Percentiles rank a stretch among this genome's conserved stretches.
These are phyloP conservation scores for Ethmia dodecea DNA, from an alignment of 2,888 invertebrate genomes.

Conservation along the genomic window DNA sequence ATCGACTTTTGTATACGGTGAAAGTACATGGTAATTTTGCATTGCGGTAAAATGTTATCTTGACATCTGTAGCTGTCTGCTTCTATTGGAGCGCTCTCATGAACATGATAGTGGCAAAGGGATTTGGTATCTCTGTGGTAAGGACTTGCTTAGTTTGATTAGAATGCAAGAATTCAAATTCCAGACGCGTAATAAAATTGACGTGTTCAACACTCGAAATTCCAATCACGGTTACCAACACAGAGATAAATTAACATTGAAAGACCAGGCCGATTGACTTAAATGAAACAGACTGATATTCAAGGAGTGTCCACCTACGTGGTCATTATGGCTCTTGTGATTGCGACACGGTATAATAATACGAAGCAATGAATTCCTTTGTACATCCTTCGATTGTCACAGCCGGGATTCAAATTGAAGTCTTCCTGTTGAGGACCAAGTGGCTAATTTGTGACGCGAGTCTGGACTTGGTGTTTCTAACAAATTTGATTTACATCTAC, in stretches of 20 bases:
- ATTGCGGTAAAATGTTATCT: conserved; percentile 6
- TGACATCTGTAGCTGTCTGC: too few relatives aligned
- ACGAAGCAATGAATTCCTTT: conserved; percentile 53
- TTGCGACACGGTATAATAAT: conserved; percentile 29
- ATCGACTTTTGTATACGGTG: conserved; percentile 35
- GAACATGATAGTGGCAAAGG: conserved; percentile 24
- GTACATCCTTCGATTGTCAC: conserved; percentile 66
- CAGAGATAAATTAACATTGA: conserved; percentile 30
- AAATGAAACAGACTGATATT: conserved; percentile 53
- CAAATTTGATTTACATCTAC: too few relatives aligned
- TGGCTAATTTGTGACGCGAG: too few relatives aligned
- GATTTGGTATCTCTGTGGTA: too few relatives aligned
- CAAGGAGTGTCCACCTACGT: conserved; percentile 51
- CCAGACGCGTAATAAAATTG: conserved; percentile 5
- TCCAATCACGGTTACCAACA: conserved; percentile 14
- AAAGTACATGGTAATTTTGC: conserved; percentile 24
- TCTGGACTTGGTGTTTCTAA: too few relatives aligned
- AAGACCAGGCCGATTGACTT: conserved; percentile 29
- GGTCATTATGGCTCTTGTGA: conserved; percentile 45
- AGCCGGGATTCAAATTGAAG: conserved; percentile 41
- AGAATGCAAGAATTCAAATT: conserved; percentile 10
- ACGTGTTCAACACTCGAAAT: conserved; percentile 10
- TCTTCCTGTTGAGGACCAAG: conserved; percentile 44
- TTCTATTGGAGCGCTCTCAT: conserved; percentile 22
- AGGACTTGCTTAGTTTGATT: too few relatives aligned